Percentiles rank a stretch among this genome's conserved stretches.
These are phyloP conservation scores for Gerris buenoi DNA, from an alignment of 1,140 invertebrate species.

Conservation along the genomic window DNA sequence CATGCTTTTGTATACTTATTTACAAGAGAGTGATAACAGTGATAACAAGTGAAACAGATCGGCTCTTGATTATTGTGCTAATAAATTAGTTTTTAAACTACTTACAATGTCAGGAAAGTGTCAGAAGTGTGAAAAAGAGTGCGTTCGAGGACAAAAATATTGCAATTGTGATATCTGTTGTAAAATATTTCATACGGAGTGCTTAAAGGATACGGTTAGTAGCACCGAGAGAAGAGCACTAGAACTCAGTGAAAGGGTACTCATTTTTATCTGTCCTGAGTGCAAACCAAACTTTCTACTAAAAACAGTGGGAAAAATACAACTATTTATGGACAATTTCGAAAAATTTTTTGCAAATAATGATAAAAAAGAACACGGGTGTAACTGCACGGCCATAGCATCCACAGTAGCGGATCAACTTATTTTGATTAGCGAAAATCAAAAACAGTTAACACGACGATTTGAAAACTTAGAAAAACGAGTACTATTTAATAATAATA, in stretches of 20 bases:
- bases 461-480: no score
- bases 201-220: not conserved
- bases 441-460: no score
- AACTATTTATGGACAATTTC: no score
- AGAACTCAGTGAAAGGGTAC: not conserved
- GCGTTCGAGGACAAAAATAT: not conserved
- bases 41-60: not conserved
- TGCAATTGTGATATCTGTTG: not conserved
- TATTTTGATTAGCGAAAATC: no score
- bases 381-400: no score
- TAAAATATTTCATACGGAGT: not conserved
- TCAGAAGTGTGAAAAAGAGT: not conserved
- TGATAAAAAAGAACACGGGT: no score
- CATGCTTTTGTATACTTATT: no score
- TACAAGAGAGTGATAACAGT: not conserved
- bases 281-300: not conserved
- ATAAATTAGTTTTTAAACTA: not conserved
- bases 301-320: no score
- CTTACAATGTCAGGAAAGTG: not conserved
- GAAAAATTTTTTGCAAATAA: no score
- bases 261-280: not conserved
- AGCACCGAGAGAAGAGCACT: not conserved
- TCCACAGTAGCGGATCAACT: no score
- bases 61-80: not conserved
- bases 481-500: no score